phyloP scores from a whole-genome alignment of 2,113 vertebrate species.

The Laterallus jamaicensis region DNA sequence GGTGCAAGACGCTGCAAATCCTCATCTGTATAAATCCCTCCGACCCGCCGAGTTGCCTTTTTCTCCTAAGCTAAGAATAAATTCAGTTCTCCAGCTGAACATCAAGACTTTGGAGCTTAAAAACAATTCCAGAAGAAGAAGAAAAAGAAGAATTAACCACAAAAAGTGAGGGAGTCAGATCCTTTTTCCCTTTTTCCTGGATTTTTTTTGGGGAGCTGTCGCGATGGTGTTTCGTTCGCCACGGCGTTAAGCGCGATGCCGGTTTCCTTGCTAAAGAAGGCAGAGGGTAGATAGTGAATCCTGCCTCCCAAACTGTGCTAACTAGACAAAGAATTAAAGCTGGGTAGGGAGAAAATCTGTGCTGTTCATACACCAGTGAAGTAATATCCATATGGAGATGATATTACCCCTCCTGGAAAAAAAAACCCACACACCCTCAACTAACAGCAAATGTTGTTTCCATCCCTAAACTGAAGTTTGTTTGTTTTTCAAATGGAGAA shows the following conservation, averaged over 20 bases:
- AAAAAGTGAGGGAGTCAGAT: neutral
- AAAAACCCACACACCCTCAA: neutral
- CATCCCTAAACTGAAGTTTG: neutral
- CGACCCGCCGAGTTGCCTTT: neutral
- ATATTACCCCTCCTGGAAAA: neutral
- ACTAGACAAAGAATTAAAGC: conserved; percentile 54
- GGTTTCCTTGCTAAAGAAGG: neutral
- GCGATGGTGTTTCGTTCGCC: neutral
- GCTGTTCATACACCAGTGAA: neutral
- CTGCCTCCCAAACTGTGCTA: neutral
- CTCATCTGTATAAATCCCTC: neutral
- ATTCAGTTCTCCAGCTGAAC: neutral
- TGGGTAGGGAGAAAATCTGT: neutral
- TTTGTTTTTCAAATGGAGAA: neutral
- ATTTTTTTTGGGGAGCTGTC: neutral
- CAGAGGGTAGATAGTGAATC: neutral
- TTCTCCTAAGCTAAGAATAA: neutral
- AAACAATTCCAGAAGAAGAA: neutral
- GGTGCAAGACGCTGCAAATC: neutral
- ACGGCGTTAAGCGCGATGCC: neutral
- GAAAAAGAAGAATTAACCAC: too few species aligned
- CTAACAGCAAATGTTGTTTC: neutral
- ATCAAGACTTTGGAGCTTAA: neutral
- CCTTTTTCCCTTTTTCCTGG: neutral
- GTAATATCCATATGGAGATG: conserved; percentile 1